A percentile compares a stretch with the other conserved stretches of the same genome.
Evolutionary conservation across 2,888 invertebrate species (phyloP).

Genomic region (Ectropis crepuscularia): DNA sequence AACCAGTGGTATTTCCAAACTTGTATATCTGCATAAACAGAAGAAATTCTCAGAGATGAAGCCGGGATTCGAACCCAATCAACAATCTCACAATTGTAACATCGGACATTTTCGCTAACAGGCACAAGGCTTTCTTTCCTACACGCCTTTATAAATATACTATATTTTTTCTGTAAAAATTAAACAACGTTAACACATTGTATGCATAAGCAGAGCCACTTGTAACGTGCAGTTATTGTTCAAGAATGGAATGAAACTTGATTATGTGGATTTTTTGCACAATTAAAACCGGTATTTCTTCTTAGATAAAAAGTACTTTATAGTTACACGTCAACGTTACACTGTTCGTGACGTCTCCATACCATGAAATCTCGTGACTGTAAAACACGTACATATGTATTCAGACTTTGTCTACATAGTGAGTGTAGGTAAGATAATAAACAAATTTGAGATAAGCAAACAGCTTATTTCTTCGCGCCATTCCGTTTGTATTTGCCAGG

Average conservation of each 20-base stretch:
- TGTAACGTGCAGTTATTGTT: not conserved
- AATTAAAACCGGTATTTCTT: not conserved
- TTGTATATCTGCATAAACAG: too few relatives aligned
- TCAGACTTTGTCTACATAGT: slow-evolving; percentile 6
- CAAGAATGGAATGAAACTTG: slow-evolving; percentile 1
- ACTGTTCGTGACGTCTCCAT: slow-evolving; percentile 4
- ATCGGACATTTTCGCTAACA: too few relatives aligned
- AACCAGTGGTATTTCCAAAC: too few relatives aligned
- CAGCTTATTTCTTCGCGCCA: slow-evolving; percentile 16
- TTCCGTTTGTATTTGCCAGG: slow-evolving; percentile 18
- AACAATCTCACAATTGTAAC: too few relatives aligned
- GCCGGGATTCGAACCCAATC: too few relatives aligned
- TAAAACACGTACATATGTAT: not conserved
- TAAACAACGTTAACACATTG: not conserved
- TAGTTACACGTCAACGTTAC: slow-evolving; percentile 5
- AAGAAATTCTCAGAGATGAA: too few relatives aligned
- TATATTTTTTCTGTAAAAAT: too few relatives aligned
- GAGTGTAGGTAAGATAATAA: slow-evolving; percentile 19
- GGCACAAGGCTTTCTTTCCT: too few relatives aligned
- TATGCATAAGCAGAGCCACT: not conserved
- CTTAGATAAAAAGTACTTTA: not conserved
- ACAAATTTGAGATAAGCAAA: slow-evolving; percentile 27
- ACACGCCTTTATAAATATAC: too few relatives aligned
- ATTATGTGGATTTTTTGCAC: not conserved
- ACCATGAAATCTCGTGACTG: slow-evolving; percentile 15